Percentiles rank a stretch among this genome's conserved stretches.
These are phyloP conservation scores for Lysiphlebus fabarum DNA, from an alignment of 1,140 invertebrate genomes.

Conservation along the genomic window DNA sequence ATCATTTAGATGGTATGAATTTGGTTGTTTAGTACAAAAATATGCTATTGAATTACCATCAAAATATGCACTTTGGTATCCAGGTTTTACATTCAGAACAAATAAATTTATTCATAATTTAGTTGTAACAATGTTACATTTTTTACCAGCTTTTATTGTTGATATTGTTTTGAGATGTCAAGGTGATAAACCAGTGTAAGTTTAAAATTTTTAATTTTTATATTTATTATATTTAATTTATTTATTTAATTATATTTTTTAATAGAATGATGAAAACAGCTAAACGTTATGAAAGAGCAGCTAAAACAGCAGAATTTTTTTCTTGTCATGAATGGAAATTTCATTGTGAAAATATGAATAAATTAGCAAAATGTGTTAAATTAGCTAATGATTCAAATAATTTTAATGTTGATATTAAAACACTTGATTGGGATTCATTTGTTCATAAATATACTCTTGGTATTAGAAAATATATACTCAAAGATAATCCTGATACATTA, in stretches of 20 bases:
- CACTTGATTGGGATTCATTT: conserved; percentile 67
- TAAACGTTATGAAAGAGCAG: conserved; percentile 73
- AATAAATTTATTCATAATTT: conserved; percentile 70
- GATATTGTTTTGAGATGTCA: conserved; percentile 68
- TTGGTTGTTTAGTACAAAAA: conserved; percentile 66
- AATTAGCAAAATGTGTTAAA: conserved; percentile 63
- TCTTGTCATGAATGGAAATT: conserved; percentile 86
- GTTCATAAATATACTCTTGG: conserved; percentile 73
- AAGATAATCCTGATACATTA: conserved; percentile 68
- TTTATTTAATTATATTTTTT: background rate
- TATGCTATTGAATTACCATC: conserved; percentile 72
- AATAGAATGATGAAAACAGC: conserved; percentile 82
- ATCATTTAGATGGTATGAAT: conserved; percentile 75
- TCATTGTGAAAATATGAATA: conserved; percentile 67
- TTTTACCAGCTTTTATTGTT: conserved; percentile 74
- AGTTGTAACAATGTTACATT: conserved; percentile 69
- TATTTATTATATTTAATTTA: background rate
- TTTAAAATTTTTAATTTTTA: conserved; percentile 25
- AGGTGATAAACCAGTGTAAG: conserved; percentile 77
- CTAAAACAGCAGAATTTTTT: conserved; percentile 80
- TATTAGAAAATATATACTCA: conserved; percentile 74
- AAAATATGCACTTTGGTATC: conserved; percentile 84
- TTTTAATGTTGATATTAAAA: conserved; percentile 62
- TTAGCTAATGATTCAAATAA: conserved; percentile 57
- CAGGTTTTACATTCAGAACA: conserved; percentile 74